These are phyloP conservation scores for Trilocha varians DNA, from an alignment of 2,888 invertebrate genomes.

Conservation along the genomic window DNA sequence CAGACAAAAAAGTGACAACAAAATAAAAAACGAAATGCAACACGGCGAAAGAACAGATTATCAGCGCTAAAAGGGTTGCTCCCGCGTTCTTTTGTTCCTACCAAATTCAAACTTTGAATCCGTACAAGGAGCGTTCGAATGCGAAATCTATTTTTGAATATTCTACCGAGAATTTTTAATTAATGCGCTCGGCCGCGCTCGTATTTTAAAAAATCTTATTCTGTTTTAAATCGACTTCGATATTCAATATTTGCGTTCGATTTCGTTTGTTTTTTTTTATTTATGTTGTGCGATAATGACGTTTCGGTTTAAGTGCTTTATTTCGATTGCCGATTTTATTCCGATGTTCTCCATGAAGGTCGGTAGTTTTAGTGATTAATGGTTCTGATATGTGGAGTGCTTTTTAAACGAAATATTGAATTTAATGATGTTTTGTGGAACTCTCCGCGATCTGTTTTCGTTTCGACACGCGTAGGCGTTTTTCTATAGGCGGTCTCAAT, in stretches of 20 bases:
- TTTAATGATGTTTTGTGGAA: conserved; percentile 69
- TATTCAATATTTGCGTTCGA: conserved; percentile 73
- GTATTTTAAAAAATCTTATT: conserved; percentile 71
- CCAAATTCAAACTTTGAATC: conserved; percentile 70
- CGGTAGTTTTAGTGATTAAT: conserved; percentile 73
- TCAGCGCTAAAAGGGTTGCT: conserved; percentile 74
- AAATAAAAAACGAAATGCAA: conserved; percentile 63
- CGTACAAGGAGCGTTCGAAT: conserved; percentile 72
- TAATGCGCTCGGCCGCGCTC: conserved; percentile 68
- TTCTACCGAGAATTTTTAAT: conserved; percentile 74
- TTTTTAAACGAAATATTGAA: conserved; percentile 73
- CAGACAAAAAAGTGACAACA: conserved; percentile 73
- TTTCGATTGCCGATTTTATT: conserved; percentile 73
- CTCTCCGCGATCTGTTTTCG: conserved; percentile 48
- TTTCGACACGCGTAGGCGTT: conserved; percentile 41
- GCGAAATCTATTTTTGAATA: conserved; percentile 74
- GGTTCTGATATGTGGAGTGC: conserved; percentile 68
- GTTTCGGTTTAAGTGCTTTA: conserved; percentile 73
- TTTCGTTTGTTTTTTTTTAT: conserved; percentile 60
- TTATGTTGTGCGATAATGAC: conserved; percentile 73
- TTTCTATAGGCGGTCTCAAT: conserved; percentile 42
- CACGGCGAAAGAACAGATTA: conserved; percentile 71
- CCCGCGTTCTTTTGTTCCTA: conserved; percentile 71
- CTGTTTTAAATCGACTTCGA: conserved; percentile 70
- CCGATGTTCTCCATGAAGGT: conserved; percentile 70